phyloP scores from a whole-genome alignment of 2,113 vertebrate species.

The Eira barbara region DNA sequence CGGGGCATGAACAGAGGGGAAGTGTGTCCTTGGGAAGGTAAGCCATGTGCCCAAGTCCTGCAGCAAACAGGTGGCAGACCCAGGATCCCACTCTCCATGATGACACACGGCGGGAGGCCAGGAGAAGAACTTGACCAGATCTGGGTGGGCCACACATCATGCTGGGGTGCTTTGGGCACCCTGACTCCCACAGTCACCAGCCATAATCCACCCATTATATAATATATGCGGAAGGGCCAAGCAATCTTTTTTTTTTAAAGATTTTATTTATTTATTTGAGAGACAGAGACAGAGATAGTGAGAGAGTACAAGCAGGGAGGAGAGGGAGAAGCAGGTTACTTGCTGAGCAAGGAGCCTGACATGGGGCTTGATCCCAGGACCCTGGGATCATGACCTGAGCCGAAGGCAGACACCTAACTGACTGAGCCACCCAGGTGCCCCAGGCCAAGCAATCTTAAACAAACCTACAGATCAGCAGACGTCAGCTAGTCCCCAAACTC shows the following conservation, averaged over 20 bases:
- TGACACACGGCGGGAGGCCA: not conserved
- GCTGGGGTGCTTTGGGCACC: not conserved
- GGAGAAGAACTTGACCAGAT: not conserved
- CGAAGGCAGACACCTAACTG: too few species aligned
- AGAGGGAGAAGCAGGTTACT: too few species aligned
- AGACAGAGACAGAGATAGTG: too few species aligned
- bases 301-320: too few species aligned
- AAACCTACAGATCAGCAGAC: not conserved
- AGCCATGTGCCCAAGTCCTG: not conserved
- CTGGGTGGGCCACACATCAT: too few species aligned
- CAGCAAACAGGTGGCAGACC: not conserved
- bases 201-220: not conserved
- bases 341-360: too few species aligned
- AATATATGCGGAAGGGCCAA: not conserved
- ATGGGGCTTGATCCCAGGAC: too few species aligned
- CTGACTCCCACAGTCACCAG: not conserved
- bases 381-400: too few species aligned
- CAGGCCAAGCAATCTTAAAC: not conserved
- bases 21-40: not conserved
- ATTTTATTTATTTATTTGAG: too few species aligned
- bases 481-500: not conserved
- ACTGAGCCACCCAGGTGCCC: too few species aligned
- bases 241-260: not conserved
- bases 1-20: not conserved
- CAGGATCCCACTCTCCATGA: not conserved